These are phyloP conservation scores for Aphodius granarius DNA, from an alignment of 2,888 invertebrate genomes.

Conservation along the genomic window DNA sequence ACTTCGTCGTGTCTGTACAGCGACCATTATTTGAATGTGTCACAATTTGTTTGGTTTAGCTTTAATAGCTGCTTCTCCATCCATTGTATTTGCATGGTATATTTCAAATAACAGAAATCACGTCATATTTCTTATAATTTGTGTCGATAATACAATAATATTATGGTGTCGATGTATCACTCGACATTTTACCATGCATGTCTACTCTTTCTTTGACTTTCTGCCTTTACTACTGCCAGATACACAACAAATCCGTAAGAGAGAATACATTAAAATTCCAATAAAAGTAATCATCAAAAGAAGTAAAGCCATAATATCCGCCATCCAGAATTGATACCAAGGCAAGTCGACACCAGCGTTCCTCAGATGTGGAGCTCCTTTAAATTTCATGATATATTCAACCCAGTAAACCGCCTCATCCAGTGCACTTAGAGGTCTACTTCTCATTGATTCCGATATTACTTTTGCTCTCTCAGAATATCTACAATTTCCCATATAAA, in stretches of 20 bases:
- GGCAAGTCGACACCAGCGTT: conserved; percentile 8
- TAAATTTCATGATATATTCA: conserved; percentile 23
- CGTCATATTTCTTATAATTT: too few species aligned
- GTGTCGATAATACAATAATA: too few species aligned
- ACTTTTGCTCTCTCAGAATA: conserved; percentile 1
- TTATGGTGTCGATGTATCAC: too few species aligned
- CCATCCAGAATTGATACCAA: conserved; percentile 9
- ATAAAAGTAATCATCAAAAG: background rate
- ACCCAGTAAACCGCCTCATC: conserved; percentile 27
- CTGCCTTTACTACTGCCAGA: background rate
- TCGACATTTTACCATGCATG: background rate
- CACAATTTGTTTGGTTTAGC: too few species aligned
- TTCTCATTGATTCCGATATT: background rate
- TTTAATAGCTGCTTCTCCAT: too few species aligned
- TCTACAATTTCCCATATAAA: conserved; percentile 1
- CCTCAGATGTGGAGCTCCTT: conserved; percentile 21
- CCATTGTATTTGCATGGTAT: too few species aligned
- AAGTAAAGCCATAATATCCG: background rate
- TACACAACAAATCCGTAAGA: background rate
- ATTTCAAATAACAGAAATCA: too few species aligned
- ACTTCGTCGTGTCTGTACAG: too few species aligned
- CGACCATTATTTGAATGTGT: too few species aligned
- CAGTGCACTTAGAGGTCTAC: conserved; percentile 16
- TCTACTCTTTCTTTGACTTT: background rate
- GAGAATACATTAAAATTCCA: background rate